Conservation (phyloP, 2,113 vertebrate species). For the Isichthys henryi region DNA sequence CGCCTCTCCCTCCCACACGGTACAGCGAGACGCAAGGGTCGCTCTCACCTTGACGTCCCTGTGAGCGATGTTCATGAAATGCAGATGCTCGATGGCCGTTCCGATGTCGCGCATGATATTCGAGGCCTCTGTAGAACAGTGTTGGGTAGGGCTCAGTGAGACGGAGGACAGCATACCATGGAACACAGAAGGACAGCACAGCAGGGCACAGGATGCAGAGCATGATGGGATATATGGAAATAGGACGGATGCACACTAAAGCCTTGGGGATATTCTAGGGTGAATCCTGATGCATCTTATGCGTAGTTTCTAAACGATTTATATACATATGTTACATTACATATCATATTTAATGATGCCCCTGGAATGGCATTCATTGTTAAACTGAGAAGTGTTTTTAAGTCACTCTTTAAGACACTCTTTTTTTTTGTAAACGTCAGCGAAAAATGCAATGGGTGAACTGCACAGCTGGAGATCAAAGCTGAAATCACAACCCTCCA, state of each 20-base stretch:
- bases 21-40: not conserved
- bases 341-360: not conserved
- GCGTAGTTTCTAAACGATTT: not conserved
- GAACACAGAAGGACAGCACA: not conserved
- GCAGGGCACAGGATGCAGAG: not conserved
- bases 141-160: not conserved
- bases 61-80: slow-evolving; percentile 81
- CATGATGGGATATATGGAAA: not conserved
- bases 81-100: slow-evolving; percentile 79
- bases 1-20: slow-evolving; percentile 6
- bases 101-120: slow-evolving; percentile 87
- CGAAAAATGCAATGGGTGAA: not conserved
- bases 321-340: not conserved
- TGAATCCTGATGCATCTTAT: not conserved
- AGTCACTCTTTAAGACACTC: not conserved
- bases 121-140: slow-evolving; percentile 69
- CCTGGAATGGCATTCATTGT: not conserved
- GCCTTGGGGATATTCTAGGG: not conserved
- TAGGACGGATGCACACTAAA: not conserved
- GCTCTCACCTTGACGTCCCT: slow-evolving; percentile 79
- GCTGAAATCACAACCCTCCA: not conserved
- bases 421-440: not conserved
- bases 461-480: not conserved
- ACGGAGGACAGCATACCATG: not conserved
- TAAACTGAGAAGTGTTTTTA: not conserved